phyloP scores from a whole-genome alignment of 2,888 invertebrate species.

The Eremobia ochroleuca region DNA sequence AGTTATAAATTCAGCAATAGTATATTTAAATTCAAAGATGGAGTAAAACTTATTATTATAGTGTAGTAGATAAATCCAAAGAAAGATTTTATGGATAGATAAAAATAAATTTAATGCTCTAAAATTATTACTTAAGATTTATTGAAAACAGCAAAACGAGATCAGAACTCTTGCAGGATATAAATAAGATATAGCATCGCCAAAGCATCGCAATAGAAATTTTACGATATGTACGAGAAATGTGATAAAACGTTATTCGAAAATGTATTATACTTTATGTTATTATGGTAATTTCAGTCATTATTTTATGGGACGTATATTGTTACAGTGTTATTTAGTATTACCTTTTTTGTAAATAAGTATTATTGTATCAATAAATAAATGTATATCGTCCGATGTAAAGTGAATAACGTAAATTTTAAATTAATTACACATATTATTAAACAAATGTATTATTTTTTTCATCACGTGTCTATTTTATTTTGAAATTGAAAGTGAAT shows the following conservation, averaged over 20 bases:
- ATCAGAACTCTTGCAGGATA: slow-evolving; percentile 62
- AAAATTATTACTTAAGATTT: slow-evolving; percentile 60
- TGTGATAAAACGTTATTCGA: slow-evolving; percentile 78
- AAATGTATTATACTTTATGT: slow-evolving; percentile 72
- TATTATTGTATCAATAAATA: slow-evolving; percentile 70
- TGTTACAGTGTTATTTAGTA: slow-evolving; percentile 81
- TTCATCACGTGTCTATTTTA: slow-evolving; percentile 37
- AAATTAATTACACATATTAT: slow-evolving; percentile 58
- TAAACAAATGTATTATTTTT: slow-evolving; percentile 66
- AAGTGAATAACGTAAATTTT: slow-evolving; percentile 62
- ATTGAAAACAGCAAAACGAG: slow-evolving; percentile 54
- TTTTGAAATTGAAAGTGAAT: slow-evolving; percentile 3
- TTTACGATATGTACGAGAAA: slow-evolving; percentile 75
- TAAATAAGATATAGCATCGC: slow-evolving; percentile 68
- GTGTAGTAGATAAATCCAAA: slow-evolving; percentile 62
- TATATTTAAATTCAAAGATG: slow-evolving; percentile 38
- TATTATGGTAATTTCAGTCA: slow-evolving; percentile 82
- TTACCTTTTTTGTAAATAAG: slow-evolving; percentile 77
- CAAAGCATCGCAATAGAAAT: slow-evolving; percentile 74
- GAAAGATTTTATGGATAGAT: slow-evolving; percentile 58
- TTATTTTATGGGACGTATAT: slow-evolving; percentile 79
- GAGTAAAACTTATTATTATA: slow-evolving; percentile 50
- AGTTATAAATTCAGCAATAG: slow-evolving; percentile 24
- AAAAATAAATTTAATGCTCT: slow-evolving; percentile 49
- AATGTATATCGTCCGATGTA: slow-evolving; percentile 65